Base-by-base conservation (phyloP, 2,797 vertebrate species). In the Parambassis ranga region DNA sequence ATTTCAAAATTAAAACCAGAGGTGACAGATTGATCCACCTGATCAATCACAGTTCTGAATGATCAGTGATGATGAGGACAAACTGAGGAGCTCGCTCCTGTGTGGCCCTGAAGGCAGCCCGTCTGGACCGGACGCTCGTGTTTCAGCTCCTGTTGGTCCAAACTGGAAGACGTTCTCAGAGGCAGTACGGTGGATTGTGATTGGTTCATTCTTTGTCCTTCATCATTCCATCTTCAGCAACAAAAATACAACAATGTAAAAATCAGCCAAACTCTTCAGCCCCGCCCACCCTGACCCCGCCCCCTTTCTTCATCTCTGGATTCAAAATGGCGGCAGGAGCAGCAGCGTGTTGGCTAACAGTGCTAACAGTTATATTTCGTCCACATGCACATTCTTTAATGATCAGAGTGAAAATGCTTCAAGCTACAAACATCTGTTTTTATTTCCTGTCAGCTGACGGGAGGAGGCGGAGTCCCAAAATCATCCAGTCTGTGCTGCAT, bases 91-190 rank as follows among this genome's bases (percentile, higher is more conserved):
- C n/a, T n/a, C n/a, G n/a, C n/a, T n/a, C n/a, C n/a, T n/a, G n/a
- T n/a, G n/a, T n/a, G n/a, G n/a, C n/a, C n/a, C n/a, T n/a, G n/a
- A n/a, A n/a, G n/a, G n/a, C n/a, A n/a, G n/a, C 20, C 30, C 13
- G 10, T 5, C 10, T 20, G 35, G 43, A 51, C 24, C 51, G 27
- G 10, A 28, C 0, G 6, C 2, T 15, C 7, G 10, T 18, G 42
- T n/a, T 6, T 26, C 32, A 8, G 5, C n/a, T 58, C 65, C 58
- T 4, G 1, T 1, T 3, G 3, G 28, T 50, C 49, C n/a, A 24
- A 46, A 64, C 70, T 85, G 84, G 81, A 87, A 87, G 82, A 86
- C 85, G 55, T 82, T 76, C 80, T 84, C 72, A 32, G 81, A 82
- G 80, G 80, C 70, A 85, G 77, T 44, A 37, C 33, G 35, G 71